These are phyloP conservation scores for Hypomecis punctinalis DNA, from an alignment of 2,888 invertebrate genomes.

Conservation along the genomic window DNA sequence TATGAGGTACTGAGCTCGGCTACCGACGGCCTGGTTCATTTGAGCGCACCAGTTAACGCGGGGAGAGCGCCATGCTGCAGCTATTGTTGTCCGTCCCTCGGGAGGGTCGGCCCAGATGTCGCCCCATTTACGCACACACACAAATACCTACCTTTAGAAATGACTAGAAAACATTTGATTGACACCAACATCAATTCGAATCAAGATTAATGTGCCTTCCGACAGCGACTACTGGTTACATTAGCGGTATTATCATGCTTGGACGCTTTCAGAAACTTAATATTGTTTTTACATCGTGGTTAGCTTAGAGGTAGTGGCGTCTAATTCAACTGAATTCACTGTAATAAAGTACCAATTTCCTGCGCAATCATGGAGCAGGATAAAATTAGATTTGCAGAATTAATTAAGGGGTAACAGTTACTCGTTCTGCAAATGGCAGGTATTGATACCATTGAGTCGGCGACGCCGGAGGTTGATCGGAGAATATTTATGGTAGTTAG, in stretches of 20 bases:
- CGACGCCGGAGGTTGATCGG: slow-evolving; percentile 51
- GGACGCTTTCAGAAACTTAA: slow-evolving; percentile 38
- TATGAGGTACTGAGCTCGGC: slow-evolving; percentile 67
- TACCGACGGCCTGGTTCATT: slow-evolving; percentile 69
- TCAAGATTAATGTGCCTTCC: slow-evolving; percentile 39
- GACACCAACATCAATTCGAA: slow-evolving; percentile 40
- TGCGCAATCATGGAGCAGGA: slow-evolving; percentile 21
- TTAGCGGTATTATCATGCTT: slow-evolving; percentile 39
- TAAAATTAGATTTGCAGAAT: slow-evolving; percentile 10
- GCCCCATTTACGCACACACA: slow-evolving; percentile 73
- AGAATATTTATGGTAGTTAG: slow-evolving; percentile 67
- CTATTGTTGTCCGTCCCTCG: slow-evolving; percentile 81
- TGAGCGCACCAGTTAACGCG: slow-evolving; percentile 79
- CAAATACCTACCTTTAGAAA: slow-evolving; percentile 37
- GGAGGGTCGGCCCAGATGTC: slow-evolving; percentile 71
- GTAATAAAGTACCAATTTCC: slow-evolving; percentile 27
- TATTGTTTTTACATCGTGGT: slow-evolving; percentile 30
- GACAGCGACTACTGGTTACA: slow-evolving; percentile 41
- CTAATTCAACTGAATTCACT: slow-evolving; percentile 15
- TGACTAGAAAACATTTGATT: slow-evolving; percentile 40
- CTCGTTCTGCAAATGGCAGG: slow-evolving; percentile 31
- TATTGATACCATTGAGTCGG: slow-evolving; percentile 46
- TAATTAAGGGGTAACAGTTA: slow-evolving; percentile 13
- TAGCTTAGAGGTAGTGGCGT: slow-evolving; percentile 18
- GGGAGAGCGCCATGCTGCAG: slow-evolving; percentile 71